A percentile compares a stretch with the other conserved stretches of the same genome.
Evolutionary conservation across 1,140 invertebrate species (phyloP).

Genomic region (Lasaia peninsularis): DNA sequence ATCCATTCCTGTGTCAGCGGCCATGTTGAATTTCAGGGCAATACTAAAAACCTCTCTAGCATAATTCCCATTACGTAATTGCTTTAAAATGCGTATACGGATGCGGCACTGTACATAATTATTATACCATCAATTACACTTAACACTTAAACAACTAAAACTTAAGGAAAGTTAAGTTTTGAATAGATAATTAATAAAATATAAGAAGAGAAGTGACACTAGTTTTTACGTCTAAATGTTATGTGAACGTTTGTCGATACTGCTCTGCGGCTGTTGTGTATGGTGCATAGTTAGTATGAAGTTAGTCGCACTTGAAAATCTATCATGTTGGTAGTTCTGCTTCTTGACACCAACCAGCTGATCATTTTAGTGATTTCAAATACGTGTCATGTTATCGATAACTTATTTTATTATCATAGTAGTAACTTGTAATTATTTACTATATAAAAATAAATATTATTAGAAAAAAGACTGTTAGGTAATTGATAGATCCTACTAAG

Average conservation of each 20-base stretch:
- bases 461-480: too few species aligned
- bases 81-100: slow-evolving; percentile 62
- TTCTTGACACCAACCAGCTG: slow-evolving; percentile 68
- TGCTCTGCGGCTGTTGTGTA: slow-evolving; percentile 64
- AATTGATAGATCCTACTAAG: too few species aligned
- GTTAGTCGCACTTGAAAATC: slow-evolving; percentile 38
- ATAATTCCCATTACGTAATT: slow-evolving; percentile 76
- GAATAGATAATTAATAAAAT: slow-evolving; percentile 67
- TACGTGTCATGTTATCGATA: background rate
- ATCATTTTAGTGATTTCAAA: slow-evolving; percentile 50
- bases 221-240: slow-evolving; percentile 72
- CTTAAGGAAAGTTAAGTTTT: slow-evolving; percentile 50
- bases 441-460: too few species aligned
- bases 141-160: slow-evolving; percentile 72
- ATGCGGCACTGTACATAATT: slow-evolving; percentile 67
- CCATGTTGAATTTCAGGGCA: slow-evolving; percentile 82
- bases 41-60: slow-evolving; percentile 74
- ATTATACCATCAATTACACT: slow-evolving; percentile 59
- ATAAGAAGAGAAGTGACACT: slow-evolving; percentile 71
- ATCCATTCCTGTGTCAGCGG: slow-evolving; percentile 89
- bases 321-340: slow-evolving; percentile 50
- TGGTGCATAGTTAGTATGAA: slow-evolving; percentile 63
- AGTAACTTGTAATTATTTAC: too few species aligned
- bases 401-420: too few species aligned
- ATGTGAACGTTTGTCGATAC: slow-evolving; percentile 74